These are phyloP conservation scores for Peromyscus eremicus DNA, from an alignment of 2,797 vertebrate species.

Conservation along the genomic window DNA sequence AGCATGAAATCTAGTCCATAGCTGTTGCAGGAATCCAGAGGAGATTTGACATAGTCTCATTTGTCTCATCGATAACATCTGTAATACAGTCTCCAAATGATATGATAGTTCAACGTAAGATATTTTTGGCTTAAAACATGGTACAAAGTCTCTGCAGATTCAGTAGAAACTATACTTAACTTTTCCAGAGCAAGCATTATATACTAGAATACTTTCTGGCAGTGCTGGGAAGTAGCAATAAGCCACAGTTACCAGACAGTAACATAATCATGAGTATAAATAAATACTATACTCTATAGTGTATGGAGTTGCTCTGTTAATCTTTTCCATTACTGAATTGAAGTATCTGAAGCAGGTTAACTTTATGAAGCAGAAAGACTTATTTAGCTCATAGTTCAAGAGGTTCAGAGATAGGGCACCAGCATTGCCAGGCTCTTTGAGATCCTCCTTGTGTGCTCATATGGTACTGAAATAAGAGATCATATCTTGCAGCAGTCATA, in stretches of 20 bases:
- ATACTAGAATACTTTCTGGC: neutral
- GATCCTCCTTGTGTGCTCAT: neutral
- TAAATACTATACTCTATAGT: neutral
- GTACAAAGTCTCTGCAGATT: neutral
- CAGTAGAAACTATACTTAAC: neutral
- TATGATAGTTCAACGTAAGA: neutral
- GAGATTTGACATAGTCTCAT: neutral
- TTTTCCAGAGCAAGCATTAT: neutral
- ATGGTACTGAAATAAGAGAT: neutral
- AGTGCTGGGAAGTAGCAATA: neutral
- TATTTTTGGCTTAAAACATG: neutral
- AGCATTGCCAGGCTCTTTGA: neutral
- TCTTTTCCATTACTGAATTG: neutral
- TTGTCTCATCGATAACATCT: neutral
- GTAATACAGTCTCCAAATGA: neutral
- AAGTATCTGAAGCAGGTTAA: too few relatives aligned
- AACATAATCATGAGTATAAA: neutral
- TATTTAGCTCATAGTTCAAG: neutral
- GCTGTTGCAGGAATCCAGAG: neutral
- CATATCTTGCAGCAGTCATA: neutral
- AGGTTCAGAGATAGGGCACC: neutral
- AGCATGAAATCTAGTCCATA: neutral
- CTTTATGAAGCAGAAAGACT: neutral
- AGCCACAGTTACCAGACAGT: neutral
- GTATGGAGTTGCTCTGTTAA: neutral